Evolutionary conservation across 2,888 invertebrate genomes (phyloP).

Genomic region (Chymomyza amoena): DNA sequence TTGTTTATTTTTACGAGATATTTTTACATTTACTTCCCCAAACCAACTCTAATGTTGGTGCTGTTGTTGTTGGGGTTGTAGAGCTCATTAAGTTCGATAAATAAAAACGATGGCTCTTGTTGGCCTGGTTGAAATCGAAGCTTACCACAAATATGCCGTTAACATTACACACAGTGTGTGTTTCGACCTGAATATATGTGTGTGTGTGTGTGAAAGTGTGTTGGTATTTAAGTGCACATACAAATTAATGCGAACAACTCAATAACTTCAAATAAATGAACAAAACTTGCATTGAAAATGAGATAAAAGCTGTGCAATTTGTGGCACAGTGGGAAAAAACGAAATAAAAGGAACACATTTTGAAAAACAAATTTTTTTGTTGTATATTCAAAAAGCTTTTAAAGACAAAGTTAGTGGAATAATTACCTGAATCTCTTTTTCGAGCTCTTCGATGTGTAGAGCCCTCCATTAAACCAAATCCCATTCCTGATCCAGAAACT

Average conservation of each 20-base stretch:
- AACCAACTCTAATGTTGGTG: neutral
- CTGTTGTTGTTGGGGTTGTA: slow-evolving; percentile 5
- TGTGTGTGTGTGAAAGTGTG: slow-evolving; percentile 9
- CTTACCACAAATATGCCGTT: slow-evolving; percentile 33
- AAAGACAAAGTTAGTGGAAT: too few relatives aligned
- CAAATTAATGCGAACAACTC: slow-evolving; percentile 61
- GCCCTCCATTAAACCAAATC: too few relatives aligned
- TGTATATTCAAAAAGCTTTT: too few relatives aligned
- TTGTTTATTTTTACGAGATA: slow-evolving; percentile 42
- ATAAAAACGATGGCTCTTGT: slow-evolving; percentile 15
- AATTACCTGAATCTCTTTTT: too few relatives aligned
- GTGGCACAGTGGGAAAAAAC: slow-evolving; percentile 23
- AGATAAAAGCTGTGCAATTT: slow-evolving; percentile 17
- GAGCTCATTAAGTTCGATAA: slow-evolving; percentile 32
- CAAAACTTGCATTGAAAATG: slow-evolving; percentile 31
- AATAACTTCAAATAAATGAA: slow-evolving; percentile 64
- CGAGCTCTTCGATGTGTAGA: too few relatives aligned
- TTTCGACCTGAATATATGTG: neutral
- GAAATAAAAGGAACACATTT: neutral
- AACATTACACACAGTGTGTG: slow-evolving; percentile 23
- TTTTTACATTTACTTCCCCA: slow-evolving; percentile 7
- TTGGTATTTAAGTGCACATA: slow-evolving; percentile 23
- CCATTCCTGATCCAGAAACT: too few relatives aligned
- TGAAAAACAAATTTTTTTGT: too few relatives aligned
- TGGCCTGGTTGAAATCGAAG: slow-evolving; percentile 30